Percentiles rank a stretch among this genome's conserved stretches.
Evolutionary conservation across 2,888 invertebrate species (phyloP).

Genomic region (Coenonympha glycerion): DNA sequence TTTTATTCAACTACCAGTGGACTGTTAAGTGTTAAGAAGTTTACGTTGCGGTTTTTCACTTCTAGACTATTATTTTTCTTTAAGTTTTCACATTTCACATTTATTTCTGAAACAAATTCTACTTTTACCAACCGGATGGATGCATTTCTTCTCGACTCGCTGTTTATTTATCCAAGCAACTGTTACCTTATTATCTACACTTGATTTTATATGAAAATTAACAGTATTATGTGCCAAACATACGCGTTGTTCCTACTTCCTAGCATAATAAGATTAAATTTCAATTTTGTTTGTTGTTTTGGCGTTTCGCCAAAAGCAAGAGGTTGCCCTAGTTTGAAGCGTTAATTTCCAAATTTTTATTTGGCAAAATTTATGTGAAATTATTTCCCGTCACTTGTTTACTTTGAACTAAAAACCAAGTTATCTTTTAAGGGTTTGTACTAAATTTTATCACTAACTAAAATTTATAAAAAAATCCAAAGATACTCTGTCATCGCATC

Average conservation of each 20-base stretch:
- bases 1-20: not conserved
- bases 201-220: not conserved
- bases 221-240: not conserved
- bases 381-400: not conserved
- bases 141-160: too few species aligned
- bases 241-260: too few species aligned
- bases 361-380: too few species aligned
- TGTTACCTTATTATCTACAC: too few species aligned
- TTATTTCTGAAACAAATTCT: too few species aligned
- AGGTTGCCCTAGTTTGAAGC: not conserved
- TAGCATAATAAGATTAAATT: not conserved
- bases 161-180: too few species aligned
- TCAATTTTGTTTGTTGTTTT: not conserved
- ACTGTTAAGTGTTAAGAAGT: not conserved
- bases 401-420: too few species aligned
- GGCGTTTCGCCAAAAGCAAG: not conserved
- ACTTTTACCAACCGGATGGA: too few species aligned
- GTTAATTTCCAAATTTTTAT: not conserved
- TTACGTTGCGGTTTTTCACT: not conserved
- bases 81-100: too few species aligned
- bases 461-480: conserved; percentile 4
- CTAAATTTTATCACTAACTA: too few species aligned
- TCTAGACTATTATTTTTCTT: not conserved
- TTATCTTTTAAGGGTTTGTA: too few species aligned
- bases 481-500: not conserved